A percentile compares a stretch with the other conserved stretches of the same genome.
Conservation (phyloP, 2,888 invertebrate genomes). For the Andrena praecox region DNA sequence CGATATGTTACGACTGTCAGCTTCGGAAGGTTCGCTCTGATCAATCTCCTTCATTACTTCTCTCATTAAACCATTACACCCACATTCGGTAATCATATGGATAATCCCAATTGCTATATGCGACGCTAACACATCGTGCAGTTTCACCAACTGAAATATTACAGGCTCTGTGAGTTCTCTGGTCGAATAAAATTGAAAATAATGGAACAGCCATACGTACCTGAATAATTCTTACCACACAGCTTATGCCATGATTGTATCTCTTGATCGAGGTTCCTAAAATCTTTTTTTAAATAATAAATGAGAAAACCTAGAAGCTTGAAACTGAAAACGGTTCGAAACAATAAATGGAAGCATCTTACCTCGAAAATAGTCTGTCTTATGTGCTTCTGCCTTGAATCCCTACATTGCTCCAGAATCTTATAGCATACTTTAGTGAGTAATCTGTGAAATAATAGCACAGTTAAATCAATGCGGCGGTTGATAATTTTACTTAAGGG, state of each 20-base stretch:
- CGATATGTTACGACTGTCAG: constrained; percentile 82
- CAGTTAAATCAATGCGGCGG: neutral
- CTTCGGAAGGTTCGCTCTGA: constrained; percentile 88
- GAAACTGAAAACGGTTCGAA: constrained; percentile 50
- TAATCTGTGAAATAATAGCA: constrained; percentile 84
- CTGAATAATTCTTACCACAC: constrained; percentile 89
- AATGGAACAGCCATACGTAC: constrained; percentile 79
- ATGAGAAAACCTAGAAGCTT: constrained; percentile 2
- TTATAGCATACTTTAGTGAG: constrained; percentile 91
- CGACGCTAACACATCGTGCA: constrained; percentile 90
- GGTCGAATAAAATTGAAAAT: constrained; percentile 15
- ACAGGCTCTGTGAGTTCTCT: constrained; percentile 59
- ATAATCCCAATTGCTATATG: constrained; percentile 90
- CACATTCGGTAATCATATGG: constrained; percentile 89
- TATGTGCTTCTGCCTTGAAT: constrained; percentile 88
- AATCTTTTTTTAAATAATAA: constrained; percentile 87
- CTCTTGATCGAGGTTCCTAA: constrained; percentile 92
- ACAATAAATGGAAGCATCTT: constrained; percentile 64
- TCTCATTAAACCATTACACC: constrained; percentile 89
- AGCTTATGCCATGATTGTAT: constrained; percentile 93
- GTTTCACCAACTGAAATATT: constrained; percentile 89
- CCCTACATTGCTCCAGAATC: constrained; percentile 87
- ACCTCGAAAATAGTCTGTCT: constrained; percentile 88
- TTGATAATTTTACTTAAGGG: neutral
- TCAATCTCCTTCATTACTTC: constrained; percentile 91